Percentiles rank a stretch among this genome's conserved stretches.
Conservation (phyloP, 2,797 vertebrate genomes). For the Sciurus carolinensis region DNA sequence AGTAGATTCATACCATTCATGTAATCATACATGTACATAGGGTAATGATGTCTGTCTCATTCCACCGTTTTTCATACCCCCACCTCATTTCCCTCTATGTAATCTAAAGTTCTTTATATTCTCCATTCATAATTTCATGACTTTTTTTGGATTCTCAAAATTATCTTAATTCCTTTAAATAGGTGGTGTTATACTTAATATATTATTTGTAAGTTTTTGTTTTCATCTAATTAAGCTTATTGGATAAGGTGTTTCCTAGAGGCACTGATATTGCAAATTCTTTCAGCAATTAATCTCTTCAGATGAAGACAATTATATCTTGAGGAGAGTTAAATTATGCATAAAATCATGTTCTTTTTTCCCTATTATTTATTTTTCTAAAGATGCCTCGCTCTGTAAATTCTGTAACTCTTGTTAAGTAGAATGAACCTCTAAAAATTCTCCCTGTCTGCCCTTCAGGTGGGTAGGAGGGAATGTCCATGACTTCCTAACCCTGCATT, state of each 20-base stretch:
- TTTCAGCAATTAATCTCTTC: constrained; percentile 25
- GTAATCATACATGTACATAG: no score
- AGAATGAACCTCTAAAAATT: background rate
- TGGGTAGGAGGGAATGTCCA: background rate
- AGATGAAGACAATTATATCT: constrained; percentile 42
- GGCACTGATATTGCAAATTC: background rate
- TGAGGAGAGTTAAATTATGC: background rate
- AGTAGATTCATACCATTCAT: no score
- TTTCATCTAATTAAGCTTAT: constrained; percentile 33
- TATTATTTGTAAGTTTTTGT: background rate
- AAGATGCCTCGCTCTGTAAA: background rate
- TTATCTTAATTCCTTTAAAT: background rate
- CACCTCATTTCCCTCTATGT: no score
- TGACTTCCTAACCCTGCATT: background rate
- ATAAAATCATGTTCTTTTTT: background rate
- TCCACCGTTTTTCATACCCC: no score
- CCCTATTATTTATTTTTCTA: background rate
- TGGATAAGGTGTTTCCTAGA: background rate
- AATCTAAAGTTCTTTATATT: background rate
- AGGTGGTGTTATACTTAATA: background rate
- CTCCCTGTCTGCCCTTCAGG: background rate
- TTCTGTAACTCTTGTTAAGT: background rate
- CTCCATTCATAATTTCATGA: background rate
- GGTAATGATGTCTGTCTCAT: no score
- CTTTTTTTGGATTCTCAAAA: background rate